Percentiles rank a stretch among this genome's conserved stretches.
phyloP scores from a whole-genome alignment of 2,888 invertebrate species.

The Chrysina gloriosa region DNA sequence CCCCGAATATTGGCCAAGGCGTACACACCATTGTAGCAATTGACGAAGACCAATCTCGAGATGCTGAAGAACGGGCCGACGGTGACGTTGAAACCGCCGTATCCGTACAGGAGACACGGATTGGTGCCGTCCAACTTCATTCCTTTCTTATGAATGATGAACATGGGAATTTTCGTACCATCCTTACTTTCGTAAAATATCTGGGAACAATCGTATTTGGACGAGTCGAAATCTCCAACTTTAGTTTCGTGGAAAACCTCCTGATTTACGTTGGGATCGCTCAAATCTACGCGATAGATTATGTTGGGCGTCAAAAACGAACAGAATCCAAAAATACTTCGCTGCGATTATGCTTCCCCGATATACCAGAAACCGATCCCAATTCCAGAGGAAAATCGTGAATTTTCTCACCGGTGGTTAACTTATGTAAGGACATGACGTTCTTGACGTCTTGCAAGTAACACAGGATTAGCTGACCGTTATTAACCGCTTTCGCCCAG shows the following conservation, averaged over 20 bases:
- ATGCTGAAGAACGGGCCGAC: constrained; percentile 91
- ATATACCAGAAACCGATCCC: constrained; percentile 86
- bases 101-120: constrained; percentile 93
- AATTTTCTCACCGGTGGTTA: constrained; percentile 78
- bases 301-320: constrained; percentile 92
- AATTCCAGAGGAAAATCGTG: constrained; percentile 84
- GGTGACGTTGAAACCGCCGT: constrained; percentile 96
- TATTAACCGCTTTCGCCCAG: constrained; percentile 86
- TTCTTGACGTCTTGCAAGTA: constrained; percentile 97
- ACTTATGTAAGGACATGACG: constrained; percentile 82
- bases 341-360: constrained; percentile 84
- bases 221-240: constrained; percentile 84
- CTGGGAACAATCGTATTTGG: constrained; percentile 85
- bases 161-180: constrained; percentile 95
- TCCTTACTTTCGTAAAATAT: constrained; percentile 94
- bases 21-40: constrained; percentile 88
- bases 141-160: constrained; percentile 83
- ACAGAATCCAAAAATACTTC: constrained; percentile 94
- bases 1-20: constrained; percentile 96
- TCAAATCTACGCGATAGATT: constrained; percentile 88
- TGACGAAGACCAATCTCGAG: constrained; percentile 87
- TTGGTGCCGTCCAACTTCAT: constrained; percentile 71
- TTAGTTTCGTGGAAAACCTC: constrained; percentile 85
- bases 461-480: constrained; percentile 86
- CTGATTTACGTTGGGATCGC: constrained; percentile 48